A percentile compares a stretch with the other conserved stretches of the same genome.
Evolutionary conservation across 2,797 vertebrate species (phyloP).

Genomic region (Echiichthys vipera): DNA sequence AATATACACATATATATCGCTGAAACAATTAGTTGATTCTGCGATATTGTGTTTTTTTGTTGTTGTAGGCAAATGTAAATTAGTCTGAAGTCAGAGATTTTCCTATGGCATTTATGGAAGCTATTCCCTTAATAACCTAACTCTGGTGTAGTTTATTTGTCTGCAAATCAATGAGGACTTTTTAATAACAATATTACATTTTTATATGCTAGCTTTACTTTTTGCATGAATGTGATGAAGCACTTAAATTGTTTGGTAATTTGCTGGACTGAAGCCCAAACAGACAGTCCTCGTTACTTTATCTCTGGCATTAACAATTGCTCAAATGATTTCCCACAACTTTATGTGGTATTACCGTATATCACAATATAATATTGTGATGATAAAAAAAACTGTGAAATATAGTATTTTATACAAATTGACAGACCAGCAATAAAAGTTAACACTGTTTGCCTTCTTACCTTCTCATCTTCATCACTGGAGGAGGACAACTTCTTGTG

Average conservation of each 20-base stretch:
- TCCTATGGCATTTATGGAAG: no score
- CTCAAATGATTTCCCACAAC: not conserved
- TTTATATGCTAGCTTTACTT: not conserved
- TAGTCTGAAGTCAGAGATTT: no score
- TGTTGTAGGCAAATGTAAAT: no score
- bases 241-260: not conserved
- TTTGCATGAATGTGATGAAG: not conserved
- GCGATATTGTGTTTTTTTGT: not conserved
- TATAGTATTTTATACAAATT: not conserved
- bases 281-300: not conserved
- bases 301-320: not conserved
- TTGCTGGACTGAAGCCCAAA: not conserved
- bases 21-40: not conserved
- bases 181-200: not conserved
- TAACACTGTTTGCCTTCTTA: slow-evolving; percentile 62
- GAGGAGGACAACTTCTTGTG: slow-evolving; percentile 68
- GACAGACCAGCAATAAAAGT: not conserved
- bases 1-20: not conserved
- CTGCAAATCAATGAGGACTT: not conserved
- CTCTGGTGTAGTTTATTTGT: not conserved
- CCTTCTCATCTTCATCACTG: slow-evolving; percentile 78
- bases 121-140: no score
- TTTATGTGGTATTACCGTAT: no score
- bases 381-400: not conserved
- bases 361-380: not conserved